Conservation (phyloP, 2,888 invertebrate species). For the Erynnis tages region DNA sequence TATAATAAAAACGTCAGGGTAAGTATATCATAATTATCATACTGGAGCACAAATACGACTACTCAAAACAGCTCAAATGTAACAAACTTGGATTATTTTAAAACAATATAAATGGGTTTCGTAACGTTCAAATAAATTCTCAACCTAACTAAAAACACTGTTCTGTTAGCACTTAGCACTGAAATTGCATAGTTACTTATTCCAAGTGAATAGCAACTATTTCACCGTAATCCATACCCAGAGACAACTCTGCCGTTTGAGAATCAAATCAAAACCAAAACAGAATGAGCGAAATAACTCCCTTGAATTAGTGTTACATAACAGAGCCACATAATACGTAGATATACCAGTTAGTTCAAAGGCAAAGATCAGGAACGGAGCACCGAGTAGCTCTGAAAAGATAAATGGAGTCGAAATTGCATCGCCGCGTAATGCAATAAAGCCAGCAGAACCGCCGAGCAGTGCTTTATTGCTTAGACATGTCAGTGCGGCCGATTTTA, state of each 20-base stretch:
- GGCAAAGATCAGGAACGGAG: conserved; percentile 43
- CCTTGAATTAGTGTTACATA: conserved; percentile 1
- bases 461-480: conserved; percentile 63
- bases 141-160: too few relatives aligned
- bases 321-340: conserved; percentile 9
- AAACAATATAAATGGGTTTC: too few relatives aligned
- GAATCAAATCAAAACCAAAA: conserved; percentile 1
- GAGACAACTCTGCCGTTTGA: not conserved
- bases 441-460: conserved; percentile 50
- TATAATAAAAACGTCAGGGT: too few relatives aligned
- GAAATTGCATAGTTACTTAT: too few relatives aligned
- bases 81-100: too few relatives aligned
- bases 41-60: too few relatives aligned
- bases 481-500: conserved; percentile 44
- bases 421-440: conserved; percentile 70
- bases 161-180: too few relatives aligned
- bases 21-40: too few relatives aligned
- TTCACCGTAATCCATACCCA: not conserved
- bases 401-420: conserved; percentile 78
- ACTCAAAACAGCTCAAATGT: too few relatives aligned
- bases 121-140: too few relatives aligned
- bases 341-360: conserved; percentile 19
- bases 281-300: not conserved
- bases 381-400: conserved; percentile 63
- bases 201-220: too few relatives aligned